Percentiles rank a stretch among this genome's conserved stretches.
phyloP scores from a whole-genome alignment of 2,797 vertebrate species.

The Onychomys arenicola region DNA sequence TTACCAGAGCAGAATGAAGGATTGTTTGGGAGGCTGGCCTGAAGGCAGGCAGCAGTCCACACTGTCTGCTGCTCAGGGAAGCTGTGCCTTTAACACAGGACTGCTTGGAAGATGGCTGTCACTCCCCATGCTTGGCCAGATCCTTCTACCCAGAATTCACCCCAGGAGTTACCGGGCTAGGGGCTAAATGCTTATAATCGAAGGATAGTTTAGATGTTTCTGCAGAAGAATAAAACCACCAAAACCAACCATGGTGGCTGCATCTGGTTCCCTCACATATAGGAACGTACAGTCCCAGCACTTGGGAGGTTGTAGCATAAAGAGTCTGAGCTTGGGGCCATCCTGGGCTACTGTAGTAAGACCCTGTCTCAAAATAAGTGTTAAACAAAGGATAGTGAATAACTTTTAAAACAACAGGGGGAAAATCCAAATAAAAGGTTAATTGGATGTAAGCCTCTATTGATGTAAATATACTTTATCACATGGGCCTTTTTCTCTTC shows the following conservation, averaged over 20 bases:
- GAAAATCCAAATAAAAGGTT: background rate
- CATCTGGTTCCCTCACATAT: too few species aligned
- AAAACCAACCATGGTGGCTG: background rate
- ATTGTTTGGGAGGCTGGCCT: background rate
- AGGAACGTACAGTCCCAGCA: background rate
- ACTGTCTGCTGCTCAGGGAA: background rate
- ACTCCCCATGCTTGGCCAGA: background rate
- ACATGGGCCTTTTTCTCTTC: background rate
- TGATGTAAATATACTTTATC: background rate
- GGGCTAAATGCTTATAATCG: background rate
- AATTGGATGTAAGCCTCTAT: background rate
- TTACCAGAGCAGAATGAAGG: background rate
- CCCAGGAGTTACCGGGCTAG: background rate
- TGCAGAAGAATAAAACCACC: background rate
- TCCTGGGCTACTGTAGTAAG: background rate
- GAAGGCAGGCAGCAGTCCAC: background rate
- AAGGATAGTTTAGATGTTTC: background rate
- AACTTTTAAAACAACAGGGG: background rate
- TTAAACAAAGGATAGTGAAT: background rate
- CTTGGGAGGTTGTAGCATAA: background rate
- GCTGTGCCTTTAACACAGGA: background rate
- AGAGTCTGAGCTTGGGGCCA: too few species aligned
- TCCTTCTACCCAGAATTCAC: background rate
- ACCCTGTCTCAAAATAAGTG: background rate
- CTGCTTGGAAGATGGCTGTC: background rate